These are phyloP conservation scores for Bothrops jararaca DNA, from an alignment of 2,113 vertebrate genomes.

Conservation along the genomic window DNA sequence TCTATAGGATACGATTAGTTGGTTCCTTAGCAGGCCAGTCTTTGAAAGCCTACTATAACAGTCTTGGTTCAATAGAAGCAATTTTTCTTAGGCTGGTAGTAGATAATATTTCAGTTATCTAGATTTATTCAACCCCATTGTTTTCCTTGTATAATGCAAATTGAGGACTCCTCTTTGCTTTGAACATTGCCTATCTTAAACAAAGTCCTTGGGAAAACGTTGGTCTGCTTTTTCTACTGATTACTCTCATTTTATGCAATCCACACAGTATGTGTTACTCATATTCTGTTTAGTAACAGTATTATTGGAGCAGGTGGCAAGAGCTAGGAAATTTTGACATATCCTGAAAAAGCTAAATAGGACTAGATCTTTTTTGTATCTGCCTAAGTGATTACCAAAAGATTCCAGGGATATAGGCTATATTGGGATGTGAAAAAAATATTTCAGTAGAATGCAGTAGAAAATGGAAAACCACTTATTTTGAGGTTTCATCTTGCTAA, in stretches of 20 bases:
- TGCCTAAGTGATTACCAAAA: background rate
- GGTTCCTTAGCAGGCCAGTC: background rate
- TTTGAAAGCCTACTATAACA: background rate
- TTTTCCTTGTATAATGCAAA: background rate
- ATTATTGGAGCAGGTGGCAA: background rate
- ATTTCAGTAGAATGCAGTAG: background rate
- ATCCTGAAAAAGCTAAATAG: background rate
- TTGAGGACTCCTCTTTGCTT: background rate
- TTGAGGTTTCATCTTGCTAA: background rate
- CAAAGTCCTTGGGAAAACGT: background rate
- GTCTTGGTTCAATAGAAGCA: background rate
- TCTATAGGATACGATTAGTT: background rate
- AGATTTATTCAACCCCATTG: background rate
- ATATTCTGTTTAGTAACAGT: background rate
- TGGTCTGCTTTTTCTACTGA: background rate
- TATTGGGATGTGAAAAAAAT: background rate
- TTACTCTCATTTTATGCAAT: background rate
- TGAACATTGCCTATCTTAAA: background rate
- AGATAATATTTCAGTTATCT: background rate
- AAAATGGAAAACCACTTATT: background rate
- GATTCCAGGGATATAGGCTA: background rate
- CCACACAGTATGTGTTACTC: background rate
- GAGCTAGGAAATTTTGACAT: background rate
- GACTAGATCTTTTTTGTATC: background rate
- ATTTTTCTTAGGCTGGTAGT: background rate